Evolutionary conservation across 2,888 invertebrate species (phyloP).

Genomic region (Penaeus monodon): DNA sequence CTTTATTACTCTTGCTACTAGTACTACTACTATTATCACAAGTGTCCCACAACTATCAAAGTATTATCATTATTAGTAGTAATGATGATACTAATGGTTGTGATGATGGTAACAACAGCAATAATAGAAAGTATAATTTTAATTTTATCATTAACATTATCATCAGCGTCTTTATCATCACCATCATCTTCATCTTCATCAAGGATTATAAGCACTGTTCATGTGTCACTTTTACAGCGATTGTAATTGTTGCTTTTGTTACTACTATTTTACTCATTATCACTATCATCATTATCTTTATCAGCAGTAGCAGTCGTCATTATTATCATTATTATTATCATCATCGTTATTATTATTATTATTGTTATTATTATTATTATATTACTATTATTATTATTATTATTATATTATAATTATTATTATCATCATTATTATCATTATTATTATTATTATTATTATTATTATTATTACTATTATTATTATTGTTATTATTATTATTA

Average conservation of each 20-base stretch:
- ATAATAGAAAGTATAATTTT: too few relatives aligned
- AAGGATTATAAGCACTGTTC: neutral
- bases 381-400: conserved; percentile 4
- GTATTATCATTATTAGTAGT: too few relatives aligned
- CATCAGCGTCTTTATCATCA: neutral
- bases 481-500: neutral
- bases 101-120: neutral
- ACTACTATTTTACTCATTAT: neutral
- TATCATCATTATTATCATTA: neutral
- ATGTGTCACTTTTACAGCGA: too few relatives aligned
- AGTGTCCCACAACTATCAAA: too few relatives aligned
- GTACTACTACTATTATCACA: too few relatives aligned
- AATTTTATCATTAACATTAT: neutral
- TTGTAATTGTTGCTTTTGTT: too few relatives aligned
- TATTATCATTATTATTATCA: conserved; percentile 4
- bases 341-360: conserved; percentile 8
- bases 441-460: neutral
- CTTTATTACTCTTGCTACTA: too few relatives aligned
- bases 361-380: neutral
- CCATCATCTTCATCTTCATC: neutral
- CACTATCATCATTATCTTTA: conserved; percentile 7
- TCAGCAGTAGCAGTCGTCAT: neutral
- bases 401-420: neutral
- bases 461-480: conserved; percentile 7
- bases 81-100: neutral